Percentiles rank a stretch among this genome's conserved stretches.
phyloP scores from a whole-genome alignment of 2,888 invertebrate genomes.

The Ophion slaviceki region DNA sequence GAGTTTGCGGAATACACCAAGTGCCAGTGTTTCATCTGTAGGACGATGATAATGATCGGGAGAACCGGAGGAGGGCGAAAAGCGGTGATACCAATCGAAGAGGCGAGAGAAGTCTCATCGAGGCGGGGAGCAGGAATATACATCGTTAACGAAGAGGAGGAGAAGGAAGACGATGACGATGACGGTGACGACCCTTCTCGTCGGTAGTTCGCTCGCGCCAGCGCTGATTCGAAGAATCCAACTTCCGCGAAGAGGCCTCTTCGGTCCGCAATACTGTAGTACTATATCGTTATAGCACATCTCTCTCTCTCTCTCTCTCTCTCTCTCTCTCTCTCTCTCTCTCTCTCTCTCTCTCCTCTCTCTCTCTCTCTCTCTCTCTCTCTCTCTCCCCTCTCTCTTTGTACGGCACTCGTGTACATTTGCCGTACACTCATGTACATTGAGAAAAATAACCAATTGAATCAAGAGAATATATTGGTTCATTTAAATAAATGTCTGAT shows the following conservation, averaged over 20 bases:
- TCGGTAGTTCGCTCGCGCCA: slow-evolving; percentile 42
- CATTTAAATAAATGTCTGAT: too few species aligned
- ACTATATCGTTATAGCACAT: slow-evolving; percentile 36
- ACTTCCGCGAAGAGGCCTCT: slow-evolving; percentile 74
- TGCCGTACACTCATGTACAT: too few species aligned
- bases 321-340: slow-evolving; percentile 10
- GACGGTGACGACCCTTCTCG: slow-evolving; percentile 55
- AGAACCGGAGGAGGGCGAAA: not conserved
- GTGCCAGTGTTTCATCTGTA: too few species aligned
- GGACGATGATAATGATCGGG: too few species aligned
- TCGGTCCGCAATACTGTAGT: slow-evolving; percentile 48
- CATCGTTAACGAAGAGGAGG: slow-evolving; percentile 29
- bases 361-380: slow-evolving; percentile 10
- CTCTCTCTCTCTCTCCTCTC: slow-evolving; percentile 1
- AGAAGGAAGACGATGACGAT: slow-evolving; percentile 33
- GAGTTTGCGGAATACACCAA: too few species aligned
- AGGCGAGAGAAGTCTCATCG: not conserved
- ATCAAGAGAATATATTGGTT: too few species aligned
- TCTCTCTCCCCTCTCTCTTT: not conserved
- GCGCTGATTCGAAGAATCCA: slow-evolving; percentile 72
- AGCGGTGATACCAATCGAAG: not conserved
- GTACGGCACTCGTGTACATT: too few species aligned
- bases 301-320: slow-evolving; percentile 27
- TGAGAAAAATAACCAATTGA: too few species aligned
- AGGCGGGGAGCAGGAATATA: slow-evolving; percentile 25